These are phyloP conservation scores for Scomber scombrus DNA, from an alignment of 2,113 vertebrate species.

Conservation along the genomic window DNA sequence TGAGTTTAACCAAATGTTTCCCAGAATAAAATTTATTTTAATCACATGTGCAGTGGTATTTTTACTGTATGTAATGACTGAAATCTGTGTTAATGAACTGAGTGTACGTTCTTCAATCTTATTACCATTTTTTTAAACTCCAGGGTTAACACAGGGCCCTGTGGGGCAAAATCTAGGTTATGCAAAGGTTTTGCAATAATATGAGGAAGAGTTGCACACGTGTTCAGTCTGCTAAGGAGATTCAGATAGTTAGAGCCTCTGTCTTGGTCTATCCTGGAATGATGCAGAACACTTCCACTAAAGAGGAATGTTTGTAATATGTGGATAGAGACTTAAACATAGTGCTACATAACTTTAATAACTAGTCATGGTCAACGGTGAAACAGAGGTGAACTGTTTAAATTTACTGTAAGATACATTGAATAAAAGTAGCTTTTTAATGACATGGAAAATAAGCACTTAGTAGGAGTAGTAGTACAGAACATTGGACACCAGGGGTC, in stretches of 20 bases:
- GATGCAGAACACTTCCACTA: background rate
- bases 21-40: slow-evolving; percentile 80
- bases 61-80: too few relatives aligned
- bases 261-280: background rate
- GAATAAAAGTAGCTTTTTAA: background rate
- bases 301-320: background rate
- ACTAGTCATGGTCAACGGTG: background rate
- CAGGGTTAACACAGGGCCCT: too few relatives aligned
- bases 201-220: too few relatives aligned
- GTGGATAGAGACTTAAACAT: background rate
- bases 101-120: too few relatives aligned
- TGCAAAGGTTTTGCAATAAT: too few relatives aligned
- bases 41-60: slow-evolving; percentile 22
- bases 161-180: too few relatives aligned
- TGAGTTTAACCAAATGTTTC: slow-evolving; percentile 64
- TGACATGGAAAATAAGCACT: background rate
- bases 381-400: too few relatives aligned
- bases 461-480: background rate
- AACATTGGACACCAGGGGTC: slow-evolving; percentile 27
- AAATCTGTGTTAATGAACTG: too few relatives aligned
- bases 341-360: background rate
- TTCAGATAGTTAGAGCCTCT: background rate
- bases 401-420: too few relatives aligned
- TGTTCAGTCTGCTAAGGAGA: too few relatives aligned
- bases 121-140: too few relatives aligned